Evolutionary conservation across 2,113 vertebrate genomes (phyloP).

Genomic region (Oncorhynchus nerka): DNA sequence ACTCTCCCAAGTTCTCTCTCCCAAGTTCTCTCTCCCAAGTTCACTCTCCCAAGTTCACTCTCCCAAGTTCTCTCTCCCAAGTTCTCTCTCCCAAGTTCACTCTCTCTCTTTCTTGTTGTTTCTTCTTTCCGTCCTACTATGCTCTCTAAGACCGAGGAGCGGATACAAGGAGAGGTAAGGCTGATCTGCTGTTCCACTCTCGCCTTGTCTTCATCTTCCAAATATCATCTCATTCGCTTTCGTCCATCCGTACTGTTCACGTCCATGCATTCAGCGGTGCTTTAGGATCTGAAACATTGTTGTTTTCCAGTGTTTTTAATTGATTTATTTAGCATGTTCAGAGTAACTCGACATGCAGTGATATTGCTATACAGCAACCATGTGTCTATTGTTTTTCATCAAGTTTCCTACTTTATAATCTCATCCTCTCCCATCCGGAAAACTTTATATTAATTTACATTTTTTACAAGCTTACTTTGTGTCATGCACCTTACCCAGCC

Average conservation of each 20-base stretch:
- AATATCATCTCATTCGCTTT: neutral
- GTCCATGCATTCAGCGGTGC: slow-evolving; percentile 1
- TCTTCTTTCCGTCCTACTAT: slow-evolving; percentile 21
- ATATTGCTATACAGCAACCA: neutral
- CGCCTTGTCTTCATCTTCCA: slow-evolving; percentile 17
- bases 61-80: neutral
- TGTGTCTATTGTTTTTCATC: neutral
- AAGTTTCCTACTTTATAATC: too few relatives aligned
- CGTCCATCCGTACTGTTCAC: neutral
- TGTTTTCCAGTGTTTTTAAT: neutral
- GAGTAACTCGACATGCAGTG: neutral
- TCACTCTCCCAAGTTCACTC: neutral
- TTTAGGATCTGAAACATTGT: neutral
- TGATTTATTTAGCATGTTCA: neutral
- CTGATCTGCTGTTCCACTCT: slow-evolving; percentile 9
- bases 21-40: slow-evolving; percentile 49
- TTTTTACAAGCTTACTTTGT: too few relatives aligned
- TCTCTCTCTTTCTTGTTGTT: neutral
- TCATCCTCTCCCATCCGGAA: too few relatives aligned
- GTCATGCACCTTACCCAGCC: too few relatives aligned
- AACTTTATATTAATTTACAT: too few relatives aligned
- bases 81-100: slow-evolving; percentile 49
- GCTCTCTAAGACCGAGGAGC: slow-evolving; percentile 90
- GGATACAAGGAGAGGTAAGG: slow-evolving; percentile 95
- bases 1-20: neutral